Base-by-base conservation (phyloP, 2,113 vertebrate species). In the Reinhardtius hippoglossoides region DNA sequence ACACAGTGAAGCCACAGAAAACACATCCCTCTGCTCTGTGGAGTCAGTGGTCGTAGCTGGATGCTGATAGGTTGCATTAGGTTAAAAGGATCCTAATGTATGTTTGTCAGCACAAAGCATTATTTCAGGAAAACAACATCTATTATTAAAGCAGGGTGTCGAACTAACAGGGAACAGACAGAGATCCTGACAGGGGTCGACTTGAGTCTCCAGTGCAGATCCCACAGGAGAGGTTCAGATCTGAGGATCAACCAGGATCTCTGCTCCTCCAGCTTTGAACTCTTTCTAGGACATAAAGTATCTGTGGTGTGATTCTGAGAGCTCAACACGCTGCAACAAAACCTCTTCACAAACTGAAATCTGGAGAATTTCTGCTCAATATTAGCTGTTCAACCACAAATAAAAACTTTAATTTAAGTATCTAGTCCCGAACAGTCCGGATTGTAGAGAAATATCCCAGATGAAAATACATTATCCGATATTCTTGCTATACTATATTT, bases 41-140 rank as follows among this genome's bases (percentile, higher is more conserved):
- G 88, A 92, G 84, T 77, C 81, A 81, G 83, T 50, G 15, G 62
- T 70, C 67, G 42, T 31, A 52, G 44, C 71, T 61, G 55, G 74
- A 63, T 63, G 4, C 76, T 71, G 73, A 72, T 63, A 65, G 76
- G 74, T 59, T 88, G 84, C 90, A 91, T 93, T 91, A 90, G 85
- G 87, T 91, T 89, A 88, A 92, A 92, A 91, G 91, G 86, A 64
- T 88, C 70, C 82, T 92, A 84, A 87, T 89, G 92, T 85, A 80
- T 85, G 89, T 90, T 88, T 89, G 80, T 81, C 82, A 81, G 80
- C 76, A 67, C 62, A 59, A 59, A 85, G 72, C 84, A 71, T 82
- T 77, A 60, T 89, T 89, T 90, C 82, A 92, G 84, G 78, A 87
- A 89, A 91, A 90, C 89, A 91, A 52, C 89, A 93, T 93, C 76